Conservation (phyloP, 2,888 invertebrate species). For the Stenoptilia bipunctidactyla region DNA sequence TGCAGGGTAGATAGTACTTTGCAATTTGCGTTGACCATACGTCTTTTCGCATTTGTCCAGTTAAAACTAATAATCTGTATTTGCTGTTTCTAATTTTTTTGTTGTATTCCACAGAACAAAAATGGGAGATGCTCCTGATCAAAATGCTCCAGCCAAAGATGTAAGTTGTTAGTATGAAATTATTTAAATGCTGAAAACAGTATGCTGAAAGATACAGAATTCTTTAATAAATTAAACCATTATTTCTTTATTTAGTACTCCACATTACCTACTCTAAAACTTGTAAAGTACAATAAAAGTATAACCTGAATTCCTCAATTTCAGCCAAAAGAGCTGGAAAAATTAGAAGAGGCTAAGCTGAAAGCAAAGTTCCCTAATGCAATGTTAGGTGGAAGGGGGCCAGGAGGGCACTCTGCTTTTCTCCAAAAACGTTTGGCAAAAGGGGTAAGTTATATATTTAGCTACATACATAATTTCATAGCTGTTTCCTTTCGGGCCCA, state of each 20-base stretch:
- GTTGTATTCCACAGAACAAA: constrained; percentile 23
- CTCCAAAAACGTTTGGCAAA: constrained; percentile 94
- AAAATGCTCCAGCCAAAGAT: constrained; percentile 58
- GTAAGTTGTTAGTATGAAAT: constrained; percentile 27
- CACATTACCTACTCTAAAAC: no score
- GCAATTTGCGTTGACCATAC: no score
- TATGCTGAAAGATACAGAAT: no score
- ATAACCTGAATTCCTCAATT: constrained; percentile 12
- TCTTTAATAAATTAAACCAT: no score
- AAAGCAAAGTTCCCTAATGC: constrained; percentile 91
- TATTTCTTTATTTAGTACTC: no score
- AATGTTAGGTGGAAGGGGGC: constrained; percentile 75
- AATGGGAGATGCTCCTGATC: constrained; percentile 56
- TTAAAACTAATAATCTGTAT: no score
- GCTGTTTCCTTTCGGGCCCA: no score
- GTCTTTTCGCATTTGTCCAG: no score
- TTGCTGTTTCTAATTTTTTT: constrained; percentile 4
- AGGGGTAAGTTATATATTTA: constrained; percentile 78
- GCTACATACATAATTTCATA: no score
- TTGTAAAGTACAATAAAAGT: no score
- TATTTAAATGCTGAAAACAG: no score
- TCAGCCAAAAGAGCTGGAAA: constrained; percentile 82
- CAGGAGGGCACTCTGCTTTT: constrained; percentile 90
- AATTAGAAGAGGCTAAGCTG: constrained; percentile 92
- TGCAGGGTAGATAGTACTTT: no score